Evolutionary conservation across 2,113 vertebrate species (phyloP).

Genomic region (Cranoglanis bouderius): DNA sequence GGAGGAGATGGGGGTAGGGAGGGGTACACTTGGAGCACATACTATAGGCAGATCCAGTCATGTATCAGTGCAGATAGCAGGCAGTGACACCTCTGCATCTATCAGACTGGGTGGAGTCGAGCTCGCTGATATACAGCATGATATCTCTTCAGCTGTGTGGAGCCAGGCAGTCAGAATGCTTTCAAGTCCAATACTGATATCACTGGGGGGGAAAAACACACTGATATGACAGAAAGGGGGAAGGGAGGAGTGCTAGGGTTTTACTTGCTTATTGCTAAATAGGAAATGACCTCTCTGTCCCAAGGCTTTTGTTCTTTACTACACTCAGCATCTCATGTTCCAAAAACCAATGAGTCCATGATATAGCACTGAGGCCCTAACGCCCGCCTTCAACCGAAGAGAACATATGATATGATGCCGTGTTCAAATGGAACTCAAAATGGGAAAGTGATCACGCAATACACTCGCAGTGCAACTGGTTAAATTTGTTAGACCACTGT

Average conservation of each 20-base stretch:
- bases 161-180: constrained; percentile 24
- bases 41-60: constrained; percentile 28
- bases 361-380: background rate
- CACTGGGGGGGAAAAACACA: background rate
- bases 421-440: background rate
- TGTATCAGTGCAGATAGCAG: constrained; percentile 25
- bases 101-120: constrained; percentile 46
- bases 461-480: background rate
- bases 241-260: background rate
- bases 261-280: background rate
- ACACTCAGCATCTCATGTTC: constrained; percentile 23
- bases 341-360: constrained; percentile 18
- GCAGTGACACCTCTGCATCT: constrained; percentile 43
- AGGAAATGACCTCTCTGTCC: constrained; percentile 33
- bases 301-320: constrained; percentile 11
- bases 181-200: constrained; percentile 44
- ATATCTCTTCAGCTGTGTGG: constrained; percentile 30
- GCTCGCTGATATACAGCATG: constrained; percentile 33
- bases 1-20: background rate
- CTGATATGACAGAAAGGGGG: background rate
- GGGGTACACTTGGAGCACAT: background rate
- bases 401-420: background rate
- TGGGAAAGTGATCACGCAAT: background rate
- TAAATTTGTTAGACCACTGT: background rate
- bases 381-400: background rate